Evolutionary conservation across 2,113 vertebrate species (phyloP).

Genomic region (Chionis minor): DNA sequence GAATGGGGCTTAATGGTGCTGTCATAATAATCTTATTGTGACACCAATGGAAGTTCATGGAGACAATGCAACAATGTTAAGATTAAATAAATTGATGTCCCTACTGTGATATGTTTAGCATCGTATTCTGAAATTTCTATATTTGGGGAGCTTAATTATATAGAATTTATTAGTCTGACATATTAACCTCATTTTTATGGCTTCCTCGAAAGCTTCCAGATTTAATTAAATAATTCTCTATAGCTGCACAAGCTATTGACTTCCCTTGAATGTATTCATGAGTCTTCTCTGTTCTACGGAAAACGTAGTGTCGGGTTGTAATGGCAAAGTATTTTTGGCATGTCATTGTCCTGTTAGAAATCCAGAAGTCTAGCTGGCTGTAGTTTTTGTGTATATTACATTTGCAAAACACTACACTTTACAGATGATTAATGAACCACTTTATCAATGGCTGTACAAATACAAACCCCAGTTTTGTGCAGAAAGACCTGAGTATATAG

Average conservation of each 20-base stretch:
- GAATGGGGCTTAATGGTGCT: conserved; percentile 64
- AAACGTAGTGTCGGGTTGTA: background rate
- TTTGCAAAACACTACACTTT: background rate
- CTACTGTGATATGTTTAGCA: conserved; percentile 49
- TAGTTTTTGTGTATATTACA: background rate
- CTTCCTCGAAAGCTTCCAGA: conserved; percentile 44
- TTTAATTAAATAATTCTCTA: conserved; percentile 64
- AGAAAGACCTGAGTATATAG: background rate
- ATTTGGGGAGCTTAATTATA: conserved; percentile 65
- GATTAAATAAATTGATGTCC: conserved; percentile 72
- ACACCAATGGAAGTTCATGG: conserved; percentile 65
- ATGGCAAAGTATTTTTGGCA: conserved; percentile 4
- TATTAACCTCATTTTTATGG: conserved; percentile 68
- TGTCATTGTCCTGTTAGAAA: background rate
- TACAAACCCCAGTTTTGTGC: background rate
- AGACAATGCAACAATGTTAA: conserved; percentile 70
- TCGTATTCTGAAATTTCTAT: conserved; percentile 59
- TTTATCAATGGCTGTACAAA: background rate
- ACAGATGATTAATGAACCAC: background rate
- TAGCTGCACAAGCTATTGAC: conserved; percentile 44
- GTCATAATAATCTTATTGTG: conserved; percentile 70
- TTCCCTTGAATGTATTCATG: conserved; percentile 51
- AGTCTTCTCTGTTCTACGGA: conserved; percentile 9
- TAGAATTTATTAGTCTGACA: conserved; percentile 68
- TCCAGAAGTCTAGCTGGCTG: background rate